A percentile compares a stretch with the other conserved stretches of the same genome.
Conservation (phyloP, 30 jellyfish, hydroid and myxozoan species). For the Aurelia aurita region DNA sequence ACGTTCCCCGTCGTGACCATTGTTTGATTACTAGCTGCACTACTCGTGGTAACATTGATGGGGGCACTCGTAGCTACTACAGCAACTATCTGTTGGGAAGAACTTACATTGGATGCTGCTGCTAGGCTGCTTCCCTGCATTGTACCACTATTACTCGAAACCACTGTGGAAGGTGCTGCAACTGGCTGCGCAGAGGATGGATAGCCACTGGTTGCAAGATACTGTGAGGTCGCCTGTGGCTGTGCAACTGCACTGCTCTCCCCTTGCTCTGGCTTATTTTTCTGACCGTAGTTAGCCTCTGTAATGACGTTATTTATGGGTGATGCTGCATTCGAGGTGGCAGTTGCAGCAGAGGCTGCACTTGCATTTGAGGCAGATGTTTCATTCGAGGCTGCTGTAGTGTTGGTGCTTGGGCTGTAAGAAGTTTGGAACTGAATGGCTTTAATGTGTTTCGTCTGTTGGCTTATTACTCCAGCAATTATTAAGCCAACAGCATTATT, state of each 20-base stretch:
- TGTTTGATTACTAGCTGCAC: not conserved
- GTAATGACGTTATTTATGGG: not conserved
- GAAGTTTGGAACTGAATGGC: constrained; percentile 44
- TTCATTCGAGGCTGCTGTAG: too few relatives aligned
- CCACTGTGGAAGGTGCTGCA: too few relatives aligned
- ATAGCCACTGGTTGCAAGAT: not conserved
- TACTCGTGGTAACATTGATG: not conserved
- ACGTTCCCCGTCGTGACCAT: not conserved
- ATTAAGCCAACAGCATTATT: constrained; percentile 13
- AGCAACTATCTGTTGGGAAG: not conserved
- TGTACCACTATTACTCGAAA: too few relatives aligned
- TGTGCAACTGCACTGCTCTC: constrained; percentile 18
- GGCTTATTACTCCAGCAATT: constrained; percentile 60
- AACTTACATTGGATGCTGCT: too few relatives aligned
- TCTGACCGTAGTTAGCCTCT: constrained; percentile 15
- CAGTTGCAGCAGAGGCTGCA: not conserved
- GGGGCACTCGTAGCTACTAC: not conserved
- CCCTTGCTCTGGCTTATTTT: constrained; percentile 44
- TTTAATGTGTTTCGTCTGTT: constrained; percentile 42
- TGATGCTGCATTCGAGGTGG: constrained; percentile 1
- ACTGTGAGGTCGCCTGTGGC: not conserved
- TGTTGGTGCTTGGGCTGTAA: not conserved
- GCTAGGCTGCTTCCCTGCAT: too few relatives aligned
- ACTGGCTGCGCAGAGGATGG: too few relatives aligned
- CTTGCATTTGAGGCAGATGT: too few relatives aligned